Evolutionary conservation across 2,113 vertebrate genomes (phyloP), one percentile per base, ranked within the genome.

Genomic region (Labrus mixtus): DNA sequence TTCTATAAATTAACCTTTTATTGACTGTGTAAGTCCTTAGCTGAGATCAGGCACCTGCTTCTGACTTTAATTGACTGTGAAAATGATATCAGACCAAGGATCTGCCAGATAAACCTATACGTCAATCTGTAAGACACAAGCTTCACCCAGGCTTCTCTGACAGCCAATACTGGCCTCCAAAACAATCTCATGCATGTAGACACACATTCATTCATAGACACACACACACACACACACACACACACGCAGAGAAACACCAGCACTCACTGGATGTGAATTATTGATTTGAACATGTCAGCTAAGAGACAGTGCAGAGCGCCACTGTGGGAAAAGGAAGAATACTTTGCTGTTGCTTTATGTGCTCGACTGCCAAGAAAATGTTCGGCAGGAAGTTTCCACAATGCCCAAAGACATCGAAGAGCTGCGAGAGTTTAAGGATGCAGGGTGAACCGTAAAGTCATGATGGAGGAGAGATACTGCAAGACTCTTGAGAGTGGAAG

Each of bases 231-330:
- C 55, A 59, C 45, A 45, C 50, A 37, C 19, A 37, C 57, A 15
- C 43, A 66, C 70, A 76, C 41, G 25, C 50, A 69, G 2, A 39
- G 12, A 67, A 60, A 68, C 60, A 68, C 61, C 23, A 56, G 55
- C 68, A 72, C 79, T 88, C 82, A 85, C 54, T 86, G 61, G 70
- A 78, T 88, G 87, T 92, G 85, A 91, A 90, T 93, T 92, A 93
- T 93, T 93, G 90, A 94, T 93, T 91, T 65, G 77, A 91, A 90
- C 88, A 93, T 93, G 91, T 91, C 90, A 93, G 86, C 76, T 81
- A 76, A 86, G 86, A 92, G 86, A 91, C 87, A 90, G 86, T 70
- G 12, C 74, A 75, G 88, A 87, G 46, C 22, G 74, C 71, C 76
- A 78, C 88, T 89, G 72, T 85, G 76, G 73, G 77, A 80, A 77